Evolutionary conservation across 2,888 invertebrate genomes (phyloP).

Genomic region (Tachina fera): DNA sequence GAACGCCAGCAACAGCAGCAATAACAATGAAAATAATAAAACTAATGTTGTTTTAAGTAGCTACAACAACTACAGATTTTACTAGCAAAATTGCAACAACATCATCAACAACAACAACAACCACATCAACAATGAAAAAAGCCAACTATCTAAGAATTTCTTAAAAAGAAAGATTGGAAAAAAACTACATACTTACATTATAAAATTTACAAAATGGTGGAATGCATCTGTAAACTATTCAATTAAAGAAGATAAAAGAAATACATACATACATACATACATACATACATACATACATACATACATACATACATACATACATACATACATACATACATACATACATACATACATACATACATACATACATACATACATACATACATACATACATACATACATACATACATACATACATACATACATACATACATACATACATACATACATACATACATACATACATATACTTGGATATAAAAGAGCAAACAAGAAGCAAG

Average conservation of each 20-base stretch:
- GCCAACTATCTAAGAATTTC: constrained; percentile 58
- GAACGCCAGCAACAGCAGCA: constrained; percentile 15
- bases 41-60: constrained; percentile 68
- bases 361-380: no score
- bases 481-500: background rate
- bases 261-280: no score
- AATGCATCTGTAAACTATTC: constrained; percentile 63
- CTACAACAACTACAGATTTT: constrained; percentile 54
- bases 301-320: no score
- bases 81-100: constrained; percentile 26
- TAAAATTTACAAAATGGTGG: constrained; percentile 66
- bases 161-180: constrained; percentile 51
- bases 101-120: constrained; percentile 8
- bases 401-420: no score
- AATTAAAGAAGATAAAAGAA: constrained; percentile 52
- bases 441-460: no score
- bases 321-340: no score
- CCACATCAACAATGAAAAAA: background rate
- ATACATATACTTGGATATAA: no score
- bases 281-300: no score
- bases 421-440: no score
- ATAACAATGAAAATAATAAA: constrained; percentile 44
- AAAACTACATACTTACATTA: constrained; percentile 35
- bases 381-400: no score
- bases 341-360: no score